These are phyloP conservation scores for Pangasius mekongensis DNA, from an alignment of 2,797 vertebrate genomes.

Conservation along the genomic window DNA sequence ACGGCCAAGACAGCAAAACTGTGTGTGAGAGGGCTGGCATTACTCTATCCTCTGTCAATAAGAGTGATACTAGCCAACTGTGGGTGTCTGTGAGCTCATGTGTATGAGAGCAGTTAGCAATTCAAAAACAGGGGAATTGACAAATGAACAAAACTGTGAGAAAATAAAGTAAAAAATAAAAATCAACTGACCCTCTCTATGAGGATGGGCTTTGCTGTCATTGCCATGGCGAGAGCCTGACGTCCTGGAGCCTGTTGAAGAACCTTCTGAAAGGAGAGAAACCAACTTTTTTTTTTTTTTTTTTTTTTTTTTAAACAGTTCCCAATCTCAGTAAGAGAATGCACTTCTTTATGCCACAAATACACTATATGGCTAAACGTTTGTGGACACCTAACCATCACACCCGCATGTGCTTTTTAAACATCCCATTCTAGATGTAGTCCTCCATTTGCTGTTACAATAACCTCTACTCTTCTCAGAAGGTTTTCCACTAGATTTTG, in stretches of 20 bases:
- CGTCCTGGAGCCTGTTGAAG: constrained; percentile 82
- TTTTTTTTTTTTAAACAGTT: neutral
- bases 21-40: neutral
- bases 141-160: neutral
- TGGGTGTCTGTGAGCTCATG: neutral
- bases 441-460: neutral
- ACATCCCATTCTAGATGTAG: neutral
- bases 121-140: neutral
- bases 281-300: neutral
- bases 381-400: neutral
- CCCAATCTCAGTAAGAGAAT: neutral
- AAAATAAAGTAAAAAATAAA: neutral
- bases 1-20: neutral
- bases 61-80: no score
- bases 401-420: neutral
- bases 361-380: neutral
- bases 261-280: constrained; percentile 77
- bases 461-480: neutral
- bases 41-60: neutral
- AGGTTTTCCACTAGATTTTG: neutral
- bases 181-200: constrained; percentile 85
- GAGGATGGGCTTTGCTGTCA: constrained; percentile 87
- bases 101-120: neutral
- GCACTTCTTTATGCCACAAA: neutral
- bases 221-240: constrained; percentile 84